Evolutionary conservation across 2,797 vertebrate species (phyloP), one percentile per base, ranked within the genome.

Genomic region (Mus minutoides): DNA sequence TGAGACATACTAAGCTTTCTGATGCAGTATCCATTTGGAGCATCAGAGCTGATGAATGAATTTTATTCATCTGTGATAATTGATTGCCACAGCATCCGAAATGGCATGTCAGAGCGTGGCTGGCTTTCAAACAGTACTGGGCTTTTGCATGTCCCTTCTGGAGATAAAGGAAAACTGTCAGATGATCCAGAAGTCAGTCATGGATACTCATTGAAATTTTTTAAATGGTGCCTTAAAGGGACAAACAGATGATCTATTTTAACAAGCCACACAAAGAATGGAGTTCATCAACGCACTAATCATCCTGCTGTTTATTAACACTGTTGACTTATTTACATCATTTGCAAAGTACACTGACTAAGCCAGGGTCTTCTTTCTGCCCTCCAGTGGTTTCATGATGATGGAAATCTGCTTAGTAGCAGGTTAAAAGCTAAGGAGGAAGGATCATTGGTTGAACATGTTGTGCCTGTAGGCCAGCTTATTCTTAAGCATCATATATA

Each of bases 1-100:
- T 54, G 71, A 69, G 92, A 7, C 31, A 79, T 97, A 87, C 73
- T 91, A 78, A 64, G 37, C 76, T 96, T 92, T 96, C 76, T 93
- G 54, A 92, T 86, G 2, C 83, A 71, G 56, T 60, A 73, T 34
- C 62, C 46, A 54, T 80, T 83, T 92, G 49, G 19, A 77, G 67
- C 40, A 2, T 90, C 52, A 43, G 64, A 91, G 49, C n/a, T 71
- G 10, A 26, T 86, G 62, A 58, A 2, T 73, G 37, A 43, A 17
- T 87, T 16, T 75, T 1, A 46, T 67, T 92, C 52, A 75, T 46
- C 88, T 92, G 43, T 92, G 34, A 43, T 58, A 40, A 83, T 94
- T 83, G 37, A 83, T 94, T 83, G 37, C 60, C 92, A 54, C 31
- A n/a, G 10, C 26, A 17, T 56, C 62, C 83, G 73, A 93, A 90